A percentile compares a stretch with the other conserved stretches of the same genome.
Evolutionary conservation across 1,140 invertebrate species (phyloP).

Genomic region (Nephila pilipes): DNA sequence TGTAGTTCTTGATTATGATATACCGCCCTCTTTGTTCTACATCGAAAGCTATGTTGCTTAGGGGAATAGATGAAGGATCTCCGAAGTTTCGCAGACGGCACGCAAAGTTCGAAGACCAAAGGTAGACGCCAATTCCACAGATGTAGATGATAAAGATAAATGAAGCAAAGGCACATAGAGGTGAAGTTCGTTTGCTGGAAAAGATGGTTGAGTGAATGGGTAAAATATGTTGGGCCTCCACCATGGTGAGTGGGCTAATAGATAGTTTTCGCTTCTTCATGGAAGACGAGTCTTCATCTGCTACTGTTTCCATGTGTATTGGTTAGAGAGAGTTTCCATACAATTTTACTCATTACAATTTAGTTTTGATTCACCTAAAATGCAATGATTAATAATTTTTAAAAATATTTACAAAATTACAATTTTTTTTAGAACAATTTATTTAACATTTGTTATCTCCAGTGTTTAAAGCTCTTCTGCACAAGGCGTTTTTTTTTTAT

Average conservation of each 20-base stretch:
- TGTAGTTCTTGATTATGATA: slow-evolving; percentile 50
- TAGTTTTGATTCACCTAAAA: not conserved
- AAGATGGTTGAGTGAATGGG: not conserved
- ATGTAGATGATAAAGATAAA: slow-evolving; percentile 66
- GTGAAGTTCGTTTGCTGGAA: slow-evolving; percentile 13
- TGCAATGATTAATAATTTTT: not conserved
- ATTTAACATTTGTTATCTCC: too few relatives aligned
- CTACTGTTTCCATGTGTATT: not conserved
- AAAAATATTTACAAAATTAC: too few relatives aligned
- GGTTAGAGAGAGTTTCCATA: too few relatives aligned
- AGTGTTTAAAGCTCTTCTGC: too few relatives aligned
- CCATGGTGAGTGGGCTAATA: not conserved
- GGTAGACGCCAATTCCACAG: slow-evolving; percentile 58
- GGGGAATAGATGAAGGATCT: not conserved
- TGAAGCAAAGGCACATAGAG: slow-evolving; percentile 50
- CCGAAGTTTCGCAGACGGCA: slow-evolving; percentile 59
- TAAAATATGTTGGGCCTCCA: not conserved
- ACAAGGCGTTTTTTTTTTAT: too few relatives aligned
- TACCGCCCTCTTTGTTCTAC: slow-evolving; percentile 65
- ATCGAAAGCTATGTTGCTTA: slow-evolving; percentile 18
- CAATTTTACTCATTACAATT: not conserved
- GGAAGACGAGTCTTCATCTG: not conserved
- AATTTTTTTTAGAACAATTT: too few relatives aligned
- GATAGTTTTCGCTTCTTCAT: not conserved
- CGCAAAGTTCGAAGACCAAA: slow-evolving; percentile 65